Evolutionary conservation across 2,113 vertebrate genomes (phyloP), one percentile per base, ranked within the genome.

Genomic region (Elephantulus edwardii): DNA sequence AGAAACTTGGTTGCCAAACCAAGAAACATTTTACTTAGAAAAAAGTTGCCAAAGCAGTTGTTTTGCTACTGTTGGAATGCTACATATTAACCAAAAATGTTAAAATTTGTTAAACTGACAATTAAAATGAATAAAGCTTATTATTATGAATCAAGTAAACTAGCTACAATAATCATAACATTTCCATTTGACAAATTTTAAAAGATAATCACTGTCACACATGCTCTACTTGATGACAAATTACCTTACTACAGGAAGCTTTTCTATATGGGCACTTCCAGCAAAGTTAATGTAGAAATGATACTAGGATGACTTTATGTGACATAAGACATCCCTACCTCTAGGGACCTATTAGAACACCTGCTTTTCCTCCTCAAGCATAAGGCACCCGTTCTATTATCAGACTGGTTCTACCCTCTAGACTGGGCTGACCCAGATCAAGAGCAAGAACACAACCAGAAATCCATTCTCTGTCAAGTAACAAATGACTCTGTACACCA

Each of bases 81-180:
- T 76, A 79, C 11, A 83, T 82, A 82, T 78, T 50, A 86, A 46
- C 71, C 14, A 56, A 56, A 11, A 80, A 22, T 68, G 28, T 3
- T 93, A 13, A 44, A 87, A 77, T 33, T 75, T 75, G 16, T 62
- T 71, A 81, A 62, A 72, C 12, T 62, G 46, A 84, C n/a, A 88
- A 86, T 30, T 46, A 12, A 44, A 81, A 62, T 60, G 48, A 88
- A 85, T 81, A 83, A 92, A 90, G n/a, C 26, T 11, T 64, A 64
- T 72, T 13, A 83, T 79, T 83, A 64, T 79, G 90, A 86, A 50
- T 52, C 64, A 86, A 60, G 75, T 42, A 91, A 91, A 82, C 17
- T 70, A 91, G 71, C n/a, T 71, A 68, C 14, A 86, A 86, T 16
- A 74, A 64, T 56, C 71, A 60, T 2, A 75, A 24, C 56, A 83